These are phyloP conservation scores for Cavia aperea DNA, from an alignment of 2,113 vertebrate species.

Conservation along the genomic window DNA sequence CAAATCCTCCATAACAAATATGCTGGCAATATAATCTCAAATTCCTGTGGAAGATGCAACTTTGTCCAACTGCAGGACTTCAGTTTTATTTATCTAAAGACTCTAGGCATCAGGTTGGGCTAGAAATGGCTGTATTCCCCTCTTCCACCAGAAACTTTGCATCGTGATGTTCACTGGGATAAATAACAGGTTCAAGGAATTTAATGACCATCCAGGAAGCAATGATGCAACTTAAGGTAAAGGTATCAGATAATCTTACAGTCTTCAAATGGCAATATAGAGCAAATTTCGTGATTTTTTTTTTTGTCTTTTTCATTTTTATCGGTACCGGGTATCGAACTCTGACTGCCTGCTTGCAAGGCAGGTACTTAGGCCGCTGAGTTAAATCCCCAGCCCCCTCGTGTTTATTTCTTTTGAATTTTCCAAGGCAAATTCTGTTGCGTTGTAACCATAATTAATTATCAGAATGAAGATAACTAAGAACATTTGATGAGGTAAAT, in stretches of 20 bases:
- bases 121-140: background rate
- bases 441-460: background rate
- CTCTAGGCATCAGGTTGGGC: background rate
- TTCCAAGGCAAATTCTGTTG: conserved; percentile 1
- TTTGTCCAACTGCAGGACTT: background rate
- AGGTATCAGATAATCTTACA: background rate
- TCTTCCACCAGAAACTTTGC: background rate
- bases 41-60: background rate
- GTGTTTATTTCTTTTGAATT: conserved; percentile 1
- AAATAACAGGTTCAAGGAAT: conserved; percentile 2
- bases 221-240: background rate
- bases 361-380: too few species aligned
- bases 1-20: conserved; percentile 11
- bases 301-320: too few species aligned
- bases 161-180: background rate
- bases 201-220: conserved; percentile 1
- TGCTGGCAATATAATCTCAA: background rate
- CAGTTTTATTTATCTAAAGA: conserved; percentile 1
- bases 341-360: too few species aligned
- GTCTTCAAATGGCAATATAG: background rate
- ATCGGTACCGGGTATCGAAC: too few species aligned
- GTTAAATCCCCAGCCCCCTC: too few species aligned
- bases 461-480: background rate
- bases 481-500: background rate
- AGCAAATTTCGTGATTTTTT: background rate